phyloP scores from a whole-genome alignment of 2,797 vertebrate species.

The Bradypodion pumilum region DNA sequence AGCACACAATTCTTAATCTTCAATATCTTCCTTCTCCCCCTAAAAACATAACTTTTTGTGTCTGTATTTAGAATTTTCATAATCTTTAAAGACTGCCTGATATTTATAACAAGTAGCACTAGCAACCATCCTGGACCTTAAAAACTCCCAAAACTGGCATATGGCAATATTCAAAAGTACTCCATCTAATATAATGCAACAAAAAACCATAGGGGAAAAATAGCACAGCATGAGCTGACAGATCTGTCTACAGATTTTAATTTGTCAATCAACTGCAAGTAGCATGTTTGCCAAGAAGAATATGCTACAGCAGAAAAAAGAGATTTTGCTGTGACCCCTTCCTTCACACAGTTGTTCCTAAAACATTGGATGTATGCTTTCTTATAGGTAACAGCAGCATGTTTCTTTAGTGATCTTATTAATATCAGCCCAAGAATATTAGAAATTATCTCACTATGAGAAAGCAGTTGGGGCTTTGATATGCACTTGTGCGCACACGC shows the following conservation, averaged over 20 bases:
- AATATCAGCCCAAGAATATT: too few species aligned
- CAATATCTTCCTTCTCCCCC: too few species aligned
- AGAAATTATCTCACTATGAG: too few species aligned
- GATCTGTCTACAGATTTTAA: conserved; percentile 58
- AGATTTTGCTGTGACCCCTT: conserved; percentile 38
- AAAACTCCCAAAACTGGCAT: neutral
- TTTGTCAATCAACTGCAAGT: conserved; percentile 56
- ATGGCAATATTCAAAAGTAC: neutral
- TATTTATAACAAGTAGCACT: neutral
- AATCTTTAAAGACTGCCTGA: neutral
- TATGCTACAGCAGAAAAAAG: conserved; percentile 39
- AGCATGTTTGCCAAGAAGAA: conserved; percentile 37
- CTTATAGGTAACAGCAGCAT: neutral
- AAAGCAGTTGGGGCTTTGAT: too few species aligned
- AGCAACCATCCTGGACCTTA: neutral
- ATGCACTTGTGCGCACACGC: too few species aligned
- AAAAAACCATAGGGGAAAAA: neutral
- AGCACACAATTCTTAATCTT: too few species aligned
- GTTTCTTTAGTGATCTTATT: too few species aligned
- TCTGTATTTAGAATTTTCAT: neutral
- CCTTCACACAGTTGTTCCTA: neutral
- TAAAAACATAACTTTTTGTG: too few species aligned
- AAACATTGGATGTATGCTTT: conserved; percentile 33
- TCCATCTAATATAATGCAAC: neutral
- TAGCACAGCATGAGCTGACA: conserved; percentile 35